Conservation (phyloP, 2,888 invertebrate genomes). For the Cheilosia scutellata region DNA sequence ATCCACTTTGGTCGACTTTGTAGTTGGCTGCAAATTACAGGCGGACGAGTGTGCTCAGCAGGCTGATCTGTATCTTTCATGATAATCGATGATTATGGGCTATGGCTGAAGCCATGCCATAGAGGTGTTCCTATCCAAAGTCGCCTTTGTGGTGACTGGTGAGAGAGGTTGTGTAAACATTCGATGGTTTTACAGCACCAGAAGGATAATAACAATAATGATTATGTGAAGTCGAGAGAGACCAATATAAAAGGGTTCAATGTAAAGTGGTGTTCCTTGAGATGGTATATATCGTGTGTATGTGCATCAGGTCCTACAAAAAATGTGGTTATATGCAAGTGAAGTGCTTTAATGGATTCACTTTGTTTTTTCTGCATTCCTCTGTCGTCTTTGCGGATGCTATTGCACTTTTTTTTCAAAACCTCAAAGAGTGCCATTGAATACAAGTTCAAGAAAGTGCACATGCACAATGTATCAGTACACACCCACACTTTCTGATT, state of each 20-base stretch:
- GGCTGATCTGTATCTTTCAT: slow-evolving; percentile 69
- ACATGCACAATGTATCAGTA: background rate
- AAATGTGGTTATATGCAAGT: slow-evolving; percentile 64
- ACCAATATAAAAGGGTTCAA: slow-evolving; percentile 75
- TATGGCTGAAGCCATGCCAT: slow-evolving; percentile 10
- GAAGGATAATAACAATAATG: slow-evolving; percentile 75
- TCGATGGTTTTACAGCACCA: slow-evolving; percentile 55
- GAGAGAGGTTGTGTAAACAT: slow-evolving; percentile 60
- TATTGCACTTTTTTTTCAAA: background rate
- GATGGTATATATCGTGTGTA: slow-evolving; percentile 13
- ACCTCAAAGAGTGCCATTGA: slow-evolving; percentile 47
- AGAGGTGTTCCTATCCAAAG: slow-evolving; percentile 37
- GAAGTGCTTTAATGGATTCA: slow-evolving; percentile 75
- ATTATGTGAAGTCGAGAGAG: slow-evolving; percentile 67
- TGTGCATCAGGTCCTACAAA: slow-evolving; percentile 62
- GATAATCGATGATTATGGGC: slow-evolving; percentile 74
- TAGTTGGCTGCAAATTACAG: slow-evolving; percentile 73
- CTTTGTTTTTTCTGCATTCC: slow-evolving; percentile 53
- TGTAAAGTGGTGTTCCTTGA: slow-evolving; percentile 70
- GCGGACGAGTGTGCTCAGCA: slow-evolving; percentile 14
- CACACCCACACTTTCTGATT: slow-evolving; percentile 10
- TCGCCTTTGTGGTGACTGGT: slow-evolving; percentile 48
- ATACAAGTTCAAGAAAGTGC: slow-evolving; percentile 45
- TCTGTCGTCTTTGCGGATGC: background rate
- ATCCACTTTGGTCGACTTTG: slow-evolving; percentile 64